Evolutionary conservation across 2,113 vertebrate genomes (phyloP).

Genomic region (Progne subis): DNA sequence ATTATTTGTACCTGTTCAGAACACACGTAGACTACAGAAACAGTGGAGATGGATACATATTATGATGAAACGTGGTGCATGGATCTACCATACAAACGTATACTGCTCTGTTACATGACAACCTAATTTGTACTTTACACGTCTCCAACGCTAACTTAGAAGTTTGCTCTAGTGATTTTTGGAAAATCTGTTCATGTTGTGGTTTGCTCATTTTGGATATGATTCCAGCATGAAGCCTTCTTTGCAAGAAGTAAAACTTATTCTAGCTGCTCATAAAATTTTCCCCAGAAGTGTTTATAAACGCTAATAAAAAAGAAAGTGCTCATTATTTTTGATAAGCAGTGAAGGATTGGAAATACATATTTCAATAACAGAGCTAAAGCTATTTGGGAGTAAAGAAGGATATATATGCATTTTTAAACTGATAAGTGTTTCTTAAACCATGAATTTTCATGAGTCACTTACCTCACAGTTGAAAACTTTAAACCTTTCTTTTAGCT

Average conservation of each 20-base stretch:
- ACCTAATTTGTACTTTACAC: slow-evolving; percentile 26
- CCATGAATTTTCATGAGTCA: slow-evolving; percentile 52
- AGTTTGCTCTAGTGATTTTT: slow-evolving; percentile 31
- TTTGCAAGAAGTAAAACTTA: slow-evolving; percentile 72
- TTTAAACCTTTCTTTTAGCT: slow-evolving; percentile 65
- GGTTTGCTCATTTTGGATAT: slow-evolving; percentile 74
- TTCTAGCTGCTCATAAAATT: slow-evolving; percentile 79
- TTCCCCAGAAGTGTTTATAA: slow-evolving; percentile 80
- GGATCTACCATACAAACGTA: not conserved
- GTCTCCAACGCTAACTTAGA: slow-evolving; percentile 9
- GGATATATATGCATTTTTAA: slow-evolving; percentile 10
- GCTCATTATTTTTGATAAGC: slow-evolving; percentile 81
- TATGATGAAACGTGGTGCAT: not conserved
- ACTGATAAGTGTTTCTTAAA: slow-evolving; percentile 46
- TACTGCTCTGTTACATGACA: slow-evolving; percentile 7
- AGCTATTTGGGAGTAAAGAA: slow-evolving; percentile 52
- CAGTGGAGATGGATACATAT: not conserved
- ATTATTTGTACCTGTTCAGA: not conserved
- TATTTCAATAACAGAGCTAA: slow-evolving; percentile 69
- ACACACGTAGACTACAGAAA: not conserved
- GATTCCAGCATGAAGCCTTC: slow-evolving; percentile 65
- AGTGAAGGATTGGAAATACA: slow-evolving; percentile 71
- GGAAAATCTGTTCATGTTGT: slow-evolving; percentile 57
- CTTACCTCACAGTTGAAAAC: slow-evolving; percentile 64
- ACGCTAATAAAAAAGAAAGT: slow-evolving; percentile 77